Conservation (phyloP, 23 tunicate genomes). For the Phallusia fumigata region DNA sequence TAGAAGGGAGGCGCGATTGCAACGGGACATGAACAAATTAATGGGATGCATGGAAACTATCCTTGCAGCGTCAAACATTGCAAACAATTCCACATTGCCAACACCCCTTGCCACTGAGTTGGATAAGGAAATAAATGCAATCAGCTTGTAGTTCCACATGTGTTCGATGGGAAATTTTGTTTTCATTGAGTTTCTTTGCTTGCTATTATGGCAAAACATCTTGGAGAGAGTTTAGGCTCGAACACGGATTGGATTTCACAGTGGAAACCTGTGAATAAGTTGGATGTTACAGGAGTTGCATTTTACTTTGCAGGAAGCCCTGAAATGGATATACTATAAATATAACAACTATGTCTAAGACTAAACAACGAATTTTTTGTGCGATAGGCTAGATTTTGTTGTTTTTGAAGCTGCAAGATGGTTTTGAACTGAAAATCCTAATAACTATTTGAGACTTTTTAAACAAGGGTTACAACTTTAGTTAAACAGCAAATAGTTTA, state of each 20-base stretch:
- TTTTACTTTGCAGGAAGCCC: neutral
- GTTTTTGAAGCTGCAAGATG: no score
- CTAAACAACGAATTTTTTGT: neutral
- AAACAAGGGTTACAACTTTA: no score
- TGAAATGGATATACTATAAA: neutral
- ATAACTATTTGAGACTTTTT: no score
- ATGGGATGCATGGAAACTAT: constrained; percentile 50
- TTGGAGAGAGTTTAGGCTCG: neutral
- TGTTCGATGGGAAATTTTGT: neutral
- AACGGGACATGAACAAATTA: constrained; percentile 49
- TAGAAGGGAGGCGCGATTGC: constrained; percentile 39
- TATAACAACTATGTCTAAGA: neutral
- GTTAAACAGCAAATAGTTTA: neutral
- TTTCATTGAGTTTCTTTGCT: neutral
- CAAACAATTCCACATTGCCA: neutral
- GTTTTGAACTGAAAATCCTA: no score
- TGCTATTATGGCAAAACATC: neutral
- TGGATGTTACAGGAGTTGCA: neutral
- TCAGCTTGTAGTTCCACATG: neutral
- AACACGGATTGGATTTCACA: neutral
- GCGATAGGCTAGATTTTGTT: neutral
- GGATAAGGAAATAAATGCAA: neutral
- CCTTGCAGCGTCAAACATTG: neutral
- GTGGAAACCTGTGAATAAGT: neutral
- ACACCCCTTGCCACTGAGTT: neutral